Percentiles rank a stretch among this genome's conserved stretches.
Conservation (phyloP, 2,797 vertebrate genomes). For the Ctenopoma multispine region DNA sequence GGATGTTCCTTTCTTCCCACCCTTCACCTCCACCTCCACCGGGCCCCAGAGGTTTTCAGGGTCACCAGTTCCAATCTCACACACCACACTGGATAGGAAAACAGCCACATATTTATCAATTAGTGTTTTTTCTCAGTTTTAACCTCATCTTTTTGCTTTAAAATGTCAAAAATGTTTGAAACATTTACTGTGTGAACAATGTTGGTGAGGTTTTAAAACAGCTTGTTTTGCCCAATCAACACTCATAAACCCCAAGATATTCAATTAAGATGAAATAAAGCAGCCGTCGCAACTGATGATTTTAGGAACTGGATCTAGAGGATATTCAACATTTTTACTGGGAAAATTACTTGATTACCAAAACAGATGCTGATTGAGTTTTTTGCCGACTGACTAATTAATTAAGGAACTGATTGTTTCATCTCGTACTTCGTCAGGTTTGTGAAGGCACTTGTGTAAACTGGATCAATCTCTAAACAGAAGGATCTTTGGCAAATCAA, state of each 20-base stretch:
- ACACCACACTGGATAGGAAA: conserved; percentile 88
- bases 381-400: neutral
- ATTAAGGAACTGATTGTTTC: neutral
- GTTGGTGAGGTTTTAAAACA: neutral
- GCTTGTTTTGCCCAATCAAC: neutral
- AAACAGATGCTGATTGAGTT: neutral
- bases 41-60: conserved; percentile 22
- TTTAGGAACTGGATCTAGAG: neutral
- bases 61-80: conserved; percentile 81
- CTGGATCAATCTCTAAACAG: neutral
- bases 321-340: neutral
- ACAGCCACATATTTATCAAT: neutral
- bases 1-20: conserved; percentile 87
- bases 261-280: neutral
- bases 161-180: neutral
- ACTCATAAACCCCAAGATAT: neutral
- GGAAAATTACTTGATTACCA: neutral
- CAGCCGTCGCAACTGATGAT: neutral
- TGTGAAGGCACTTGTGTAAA: neutral
- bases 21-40: conserved; percentile 88
- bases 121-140: neutral
- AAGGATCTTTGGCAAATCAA: neutral
- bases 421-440: neutral
- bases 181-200: neutral
- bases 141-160: no score